Conservation (phyloP, 1,140 invertebrate genomes). For the Habropoda laboriosa region DNA sequence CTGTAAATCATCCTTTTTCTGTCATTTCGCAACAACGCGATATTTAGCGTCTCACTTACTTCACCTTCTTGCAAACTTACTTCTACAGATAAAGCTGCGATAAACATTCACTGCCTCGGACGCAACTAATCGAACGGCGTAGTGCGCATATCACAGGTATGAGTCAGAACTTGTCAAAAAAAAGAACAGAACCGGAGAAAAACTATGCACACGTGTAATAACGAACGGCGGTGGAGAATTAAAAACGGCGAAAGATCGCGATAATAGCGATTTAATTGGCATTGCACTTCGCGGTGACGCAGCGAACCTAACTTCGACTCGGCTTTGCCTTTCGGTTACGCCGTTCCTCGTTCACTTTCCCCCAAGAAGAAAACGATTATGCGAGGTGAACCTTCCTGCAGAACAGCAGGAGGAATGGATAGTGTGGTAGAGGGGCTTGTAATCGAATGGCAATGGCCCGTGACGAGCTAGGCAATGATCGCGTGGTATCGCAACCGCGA, state of each 20-base stretch:
- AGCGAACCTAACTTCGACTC: background rate
- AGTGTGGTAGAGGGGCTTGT: conserved; percentile 38
- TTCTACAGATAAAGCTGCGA: background rate
- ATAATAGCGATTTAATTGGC: conserved; percentile 45
- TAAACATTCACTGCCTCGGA: background rate
- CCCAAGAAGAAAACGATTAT: conserved; percentile 63
- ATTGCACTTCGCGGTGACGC: conserved; percentile 18
- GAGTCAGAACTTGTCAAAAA: background rate
- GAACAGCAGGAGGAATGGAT: conserved; percentile 21
- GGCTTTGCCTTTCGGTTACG: conserved; percentile 3
- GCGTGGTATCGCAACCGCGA: conserved; percentile 38
- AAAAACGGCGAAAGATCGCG: background rate
- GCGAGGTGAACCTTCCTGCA: conserved; percentile 24
- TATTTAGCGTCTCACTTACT: background rate
- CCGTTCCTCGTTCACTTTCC: conserved; percentile 63
- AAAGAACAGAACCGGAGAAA: too few species aligned
- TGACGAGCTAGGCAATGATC: conserved; percentile 51
- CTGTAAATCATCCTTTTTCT: background rate
- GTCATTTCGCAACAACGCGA: too few species aligned
- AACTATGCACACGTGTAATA: background rate
- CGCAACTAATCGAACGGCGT: background rate
- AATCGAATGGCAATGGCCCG: conserved; percentile 64
- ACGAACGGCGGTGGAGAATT: background rate
- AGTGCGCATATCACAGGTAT: background rate
- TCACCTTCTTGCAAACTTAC: background rate